Conservation (phyloP, 2,888 invertebrate species). For the Drosophila koepferae region DNA sequence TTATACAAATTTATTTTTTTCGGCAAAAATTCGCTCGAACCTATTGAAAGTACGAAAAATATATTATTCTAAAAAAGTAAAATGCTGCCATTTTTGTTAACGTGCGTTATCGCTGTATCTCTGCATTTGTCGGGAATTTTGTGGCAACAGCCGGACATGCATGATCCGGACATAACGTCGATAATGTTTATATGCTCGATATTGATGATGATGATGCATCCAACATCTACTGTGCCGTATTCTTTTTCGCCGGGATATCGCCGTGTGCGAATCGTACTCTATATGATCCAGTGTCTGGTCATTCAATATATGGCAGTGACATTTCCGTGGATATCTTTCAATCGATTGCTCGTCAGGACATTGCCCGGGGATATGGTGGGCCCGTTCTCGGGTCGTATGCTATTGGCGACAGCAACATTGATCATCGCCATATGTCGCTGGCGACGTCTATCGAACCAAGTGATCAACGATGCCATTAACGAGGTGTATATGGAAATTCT, state of each 20-base stretch:
- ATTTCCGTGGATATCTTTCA: not conserved
- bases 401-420: not conserved
- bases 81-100: not conserved
- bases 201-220: not conserved
- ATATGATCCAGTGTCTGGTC: not conserved
- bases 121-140: not conserved
- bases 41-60: too few relatives aligned
- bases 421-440: not conserved
- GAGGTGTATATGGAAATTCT: not conserved
- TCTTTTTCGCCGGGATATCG: too few relatives aligned
- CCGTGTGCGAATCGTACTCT: rapidly evolving
- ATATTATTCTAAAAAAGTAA: not conserved
- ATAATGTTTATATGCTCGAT: not conserved
- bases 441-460: not conserved
- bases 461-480: not conserved
- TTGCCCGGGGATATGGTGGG: rapidly evolving
- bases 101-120: not conserved
- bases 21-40: not conserved
- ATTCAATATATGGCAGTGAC: not conserved
- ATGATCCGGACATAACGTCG: slow-evolving; percentile 1
- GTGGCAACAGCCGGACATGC: not conserved
- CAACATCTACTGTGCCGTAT: not conserved
- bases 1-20: not conserved
- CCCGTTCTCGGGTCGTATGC: not conserved
- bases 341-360: not conserved